phyloP scores from a whole-genome alignment of 2,888 invertebrate genomes.

The Criorhina ranunculi region DNA sequence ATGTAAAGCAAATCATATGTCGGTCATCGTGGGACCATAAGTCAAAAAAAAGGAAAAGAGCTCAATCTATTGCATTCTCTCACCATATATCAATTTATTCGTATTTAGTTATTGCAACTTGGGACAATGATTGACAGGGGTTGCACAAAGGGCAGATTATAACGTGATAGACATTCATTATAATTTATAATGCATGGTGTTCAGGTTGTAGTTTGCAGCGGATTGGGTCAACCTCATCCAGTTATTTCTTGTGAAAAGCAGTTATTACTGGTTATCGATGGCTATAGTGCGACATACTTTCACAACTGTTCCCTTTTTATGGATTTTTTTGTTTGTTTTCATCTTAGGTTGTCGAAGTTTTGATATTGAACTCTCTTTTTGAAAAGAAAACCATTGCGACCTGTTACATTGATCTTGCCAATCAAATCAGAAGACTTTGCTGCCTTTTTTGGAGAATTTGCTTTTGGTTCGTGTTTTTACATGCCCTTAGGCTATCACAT shows the following conservation, averaged over 20 bases:
- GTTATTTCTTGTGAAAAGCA: constrained; percentile 3
- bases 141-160: not conserved
- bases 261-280: not conserved
- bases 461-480: too few species aligned
- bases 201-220: not conserved
- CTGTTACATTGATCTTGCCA: too few species aligned
- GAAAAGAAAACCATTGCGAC: too few species aligned
- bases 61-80: not conserved
- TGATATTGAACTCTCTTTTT: too few species aligned
- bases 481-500: too few species aligned
- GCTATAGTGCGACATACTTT: not conserved
- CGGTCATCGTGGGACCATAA: not conserved
- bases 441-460: too few species aligned
- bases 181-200: not conserved
- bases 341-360: too few species aligned
- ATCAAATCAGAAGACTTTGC: too few species aligned
- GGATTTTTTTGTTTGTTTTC: not conserved
- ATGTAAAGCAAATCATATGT: not conserved
- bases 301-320: not conserved
- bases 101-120: too few species aligned
- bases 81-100: not conserved
- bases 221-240: not conserved
- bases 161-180: not conserved
- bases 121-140: not conserved
- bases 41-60: not conserved